phyloP scores from a whole-genome alignment of 2,113 vertebrate species.

The Aphelocoma coerulescens region DNA sequence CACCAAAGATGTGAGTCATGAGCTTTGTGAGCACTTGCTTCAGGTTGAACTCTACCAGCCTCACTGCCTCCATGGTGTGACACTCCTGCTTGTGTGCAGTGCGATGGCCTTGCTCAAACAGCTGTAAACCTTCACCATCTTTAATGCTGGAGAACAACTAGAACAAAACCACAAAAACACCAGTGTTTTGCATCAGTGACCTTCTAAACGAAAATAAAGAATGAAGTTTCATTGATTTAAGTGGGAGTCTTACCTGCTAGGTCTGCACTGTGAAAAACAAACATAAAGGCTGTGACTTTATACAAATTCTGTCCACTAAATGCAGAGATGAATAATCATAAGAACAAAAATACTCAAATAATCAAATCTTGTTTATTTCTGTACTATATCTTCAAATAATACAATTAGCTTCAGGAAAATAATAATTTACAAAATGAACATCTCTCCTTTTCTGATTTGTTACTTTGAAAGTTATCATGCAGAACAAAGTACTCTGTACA shows the following conservation, averaged over 20 bases:
- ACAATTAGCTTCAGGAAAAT: neutral
- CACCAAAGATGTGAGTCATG: conserved; percentile 84
- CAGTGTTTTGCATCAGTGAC: neutral
- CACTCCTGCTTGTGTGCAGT: conserved; percentile 85
- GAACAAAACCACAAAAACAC: neutral
- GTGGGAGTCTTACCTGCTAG: neutral
- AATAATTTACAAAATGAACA: neutral
- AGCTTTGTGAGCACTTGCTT: conserved; percentile 84
- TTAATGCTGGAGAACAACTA: conserved; percentile 84
- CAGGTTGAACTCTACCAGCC: conserved; percentile 87
- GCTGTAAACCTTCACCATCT: conserved; percentile 75
- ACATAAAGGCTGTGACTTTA: neutral
- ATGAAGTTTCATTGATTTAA: neutral
- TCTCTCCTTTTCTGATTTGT: neutral
- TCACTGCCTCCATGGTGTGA: conserved; percentile 89
- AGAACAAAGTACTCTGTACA: neutral
- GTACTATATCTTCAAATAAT: neutral
- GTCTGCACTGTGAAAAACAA: neutral
- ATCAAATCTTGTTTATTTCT: neutral
- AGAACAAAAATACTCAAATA: neutral
- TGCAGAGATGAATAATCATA: neutral
- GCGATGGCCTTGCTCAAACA: conserved; percentile 84
- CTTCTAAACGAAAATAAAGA: neutral
- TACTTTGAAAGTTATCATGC: neutral
- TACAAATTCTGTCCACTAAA: neutral